Base-by-base conservation (phyloP, 1,140 invertebrate genomes). In the Drosophila pseudoananassae region DNA sequence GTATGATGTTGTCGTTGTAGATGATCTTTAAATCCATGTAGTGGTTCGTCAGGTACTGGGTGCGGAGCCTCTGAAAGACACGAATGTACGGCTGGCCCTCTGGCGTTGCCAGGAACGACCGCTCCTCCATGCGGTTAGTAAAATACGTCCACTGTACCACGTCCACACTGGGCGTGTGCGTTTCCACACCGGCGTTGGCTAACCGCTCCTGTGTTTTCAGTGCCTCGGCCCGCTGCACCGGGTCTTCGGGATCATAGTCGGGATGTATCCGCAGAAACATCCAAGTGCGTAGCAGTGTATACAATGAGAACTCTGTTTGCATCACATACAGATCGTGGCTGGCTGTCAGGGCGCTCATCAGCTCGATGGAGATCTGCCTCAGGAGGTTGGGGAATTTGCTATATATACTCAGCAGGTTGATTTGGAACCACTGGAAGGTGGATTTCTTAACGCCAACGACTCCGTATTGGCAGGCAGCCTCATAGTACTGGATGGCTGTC, bases 221-320 rank as follows among this genome's bases (percentile, higher is more conserved):
- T 0, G 85, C 76, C 51, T 76, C 77, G 4, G 77, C 70, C 1
- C 78, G 68, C 20, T 81, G 78, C 4, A 59, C 53, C 0, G 84
- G 70, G 63, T 91, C 87, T 23, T 91, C 85, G 15, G 89, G 82
- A 76, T 91, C 85, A 25, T 91, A 82, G 27, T 85, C 58, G 4
- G 90, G 90, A 79, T 91, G 87, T 56, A 91, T 59, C 58, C 92
- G 92, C 14, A 95, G 61, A 64, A 93, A 95, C 63, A 94, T 92
- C 95, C 96, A 96, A 27, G 94, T 93, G 50, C 95, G 94, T 12
- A 97, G 88, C 90, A 97, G 92, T 60, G 95, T 94, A 76, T 97
- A 97, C 31, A 97, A 91, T 38, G 96, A 96, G 90, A 96, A 96
- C 92, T 97, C 96, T 3, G 96, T 96, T 91, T 97, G 96, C 92